Evolutionary conservation across 2,797 vertebrate species (phyloP), one percentile per base, ranked within the genome.

Genomic region (Cynodonichthys magdalenae): DNA sequence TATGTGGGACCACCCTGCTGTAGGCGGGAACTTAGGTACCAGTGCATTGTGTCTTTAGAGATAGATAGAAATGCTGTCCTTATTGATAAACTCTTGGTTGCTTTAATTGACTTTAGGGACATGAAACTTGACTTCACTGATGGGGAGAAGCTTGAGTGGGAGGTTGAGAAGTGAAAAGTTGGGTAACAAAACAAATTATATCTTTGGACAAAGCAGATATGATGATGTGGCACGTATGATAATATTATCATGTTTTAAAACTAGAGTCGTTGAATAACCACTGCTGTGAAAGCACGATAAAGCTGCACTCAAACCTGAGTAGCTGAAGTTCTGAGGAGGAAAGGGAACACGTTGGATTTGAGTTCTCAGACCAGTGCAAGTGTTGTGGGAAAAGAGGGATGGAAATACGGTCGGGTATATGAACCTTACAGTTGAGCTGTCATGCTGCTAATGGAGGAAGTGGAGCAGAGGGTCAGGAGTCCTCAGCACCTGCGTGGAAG

Each of bases 401-500:
- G 83, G 83, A 87, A 86, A 77, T 80, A 63, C 46, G 18, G 73
- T 59, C n/a, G 58, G 57, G 68, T 80, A 59, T 85, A 77, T 88
- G 89, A 85, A 90, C 85, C 82, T 82, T 78, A 75, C 85, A 68
- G 81, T 79, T 66, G 86, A 88, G 84, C 86, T 90, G 90, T 88
- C 89, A 84, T 83, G 74, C 81, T 77, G 78, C 85, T 89, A 89
- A 89, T 87, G 69, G 90, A 90, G 80, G 83, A 90, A 89, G 84
- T 86, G 80, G 85, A 90, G 84, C 87, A 85, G 79, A 85, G 81
- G 89, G 90, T 90, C 85, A 89, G 78, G 82, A 89, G 86, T 88
- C 84, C 79, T 89, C 86, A 85, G 82, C 86, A 89, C 83, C 88
- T 87, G 83, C 82, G 81, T 81, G 75, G 81, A 92, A 92, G 90